Evolutionary conservation across 2,797 vertebrate species (phyloP).

Genomic region (Carcharodon carcharias): DNA sequence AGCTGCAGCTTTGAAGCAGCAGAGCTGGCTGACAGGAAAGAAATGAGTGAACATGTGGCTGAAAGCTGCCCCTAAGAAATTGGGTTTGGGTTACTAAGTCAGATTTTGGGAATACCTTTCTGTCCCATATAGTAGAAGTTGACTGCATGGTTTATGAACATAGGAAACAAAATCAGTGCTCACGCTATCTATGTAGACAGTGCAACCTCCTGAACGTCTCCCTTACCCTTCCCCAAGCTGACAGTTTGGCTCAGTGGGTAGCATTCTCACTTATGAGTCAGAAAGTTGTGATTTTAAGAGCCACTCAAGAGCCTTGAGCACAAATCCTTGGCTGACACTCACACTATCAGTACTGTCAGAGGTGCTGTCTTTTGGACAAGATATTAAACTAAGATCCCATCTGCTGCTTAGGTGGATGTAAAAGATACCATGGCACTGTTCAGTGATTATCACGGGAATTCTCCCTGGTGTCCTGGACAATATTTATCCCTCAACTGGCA

Average conservation of each 20-base stretch:
- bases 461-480: neutral
- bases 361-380: neutral
- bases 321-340: neutral
- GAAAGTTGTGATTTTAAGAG: too few species aligned
- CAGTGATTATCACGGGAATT: neutral
- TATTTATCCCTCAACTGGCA: neutral
- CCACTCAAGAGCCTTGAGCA: too few species aligned
- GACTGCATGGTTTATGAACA: neutral
- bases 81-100: neutral
- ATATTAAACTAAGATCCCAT: neutral
- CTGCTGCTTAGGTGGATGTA: neutral
- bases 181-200: neutral
- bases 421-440: neutral
- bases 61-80: neutral
- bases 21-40: conserved; percentile 1
- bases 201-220: too few species aligned
- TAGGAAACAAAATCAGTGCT: neutral
- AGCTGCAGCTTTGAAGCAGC: neutral
- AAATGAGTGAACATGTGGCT: neutral
- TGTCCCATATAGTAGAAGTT: neutral
- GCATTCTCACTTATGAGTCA: too few species aligned
- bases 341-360: neutral
- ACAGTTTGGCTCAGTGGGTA: too few species aligned
- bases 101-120: neutral
- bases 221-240: neutral